phyloP scores from a whole-genome alignment of 2,888 invertebrate species.

The Archips crataeganus region DNA sequence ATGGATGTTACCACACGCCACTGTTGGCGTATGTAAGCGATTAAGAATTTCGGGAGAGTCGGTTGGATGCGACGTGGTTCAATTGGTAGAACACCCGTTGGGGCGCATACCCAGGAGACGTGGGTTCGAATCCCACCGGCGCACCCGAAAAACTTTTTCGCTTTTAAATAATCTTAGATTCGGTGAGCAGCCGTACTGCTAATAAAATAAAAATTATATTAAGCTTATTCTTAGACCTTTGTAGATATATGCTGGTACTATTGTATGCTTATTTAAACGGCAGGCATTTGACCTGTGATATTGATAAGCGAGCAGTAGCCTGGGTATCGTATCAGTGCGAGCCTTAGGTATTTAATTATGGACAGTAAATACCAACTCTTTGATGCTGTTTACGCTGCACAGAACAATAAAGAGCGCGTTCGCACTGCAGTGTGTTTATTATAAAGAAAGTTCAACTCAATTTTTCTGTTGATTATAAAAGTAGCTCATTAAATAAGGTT shows the following conservation, averaged over 20 bases:
- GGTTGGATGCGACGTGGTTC: too few species aligned
- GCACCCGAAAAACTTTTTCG: too few species aligned
- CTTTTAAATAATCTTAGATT: too few species aligned
- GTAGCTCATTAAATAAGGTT: background rate
- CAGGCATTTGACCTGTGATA: slow-evolving; percentile 17
- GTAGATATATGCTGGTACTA: background rate
- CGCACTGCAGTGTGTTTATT: background rate
- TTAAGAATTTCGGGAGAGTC: too few species aligned
- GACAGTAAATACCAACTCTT: slow-evolving; percentile 7
- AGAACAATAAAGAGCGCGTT: slow-evolving; percentile 16
- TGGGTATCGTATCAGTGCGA: slow-evolving; percentile 3
- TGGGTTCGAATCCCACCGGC: too few species aligned
- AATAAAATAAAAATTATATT: too few species aligned
- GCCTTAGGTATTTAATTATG: slow-evolving; percentile 7
- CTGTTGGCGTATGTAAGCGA: too few species aligned
- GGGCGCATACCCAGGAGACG: too few species aligned
- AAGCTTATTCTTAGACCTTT: background rate
- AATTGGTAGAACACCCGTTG: too few species aligned
- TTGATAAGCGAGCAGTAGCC: slow-evolving; percentile 18
- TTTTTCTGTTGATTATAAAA: background rate
- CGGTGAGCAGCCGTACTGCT: too few species aligned
- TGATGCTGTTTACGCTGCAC: background rate
- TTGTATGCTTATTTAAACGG: slow-evolving; percentile 5
- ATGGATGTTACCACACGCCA: too few species aligned
- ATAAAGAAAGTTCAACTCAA: background rate